Percentiles rank a stretch among this genome's conserved stretches.
Conservation (phyloP, 2,888 invertebrate species). For the Lysandra coridon region DNA sequence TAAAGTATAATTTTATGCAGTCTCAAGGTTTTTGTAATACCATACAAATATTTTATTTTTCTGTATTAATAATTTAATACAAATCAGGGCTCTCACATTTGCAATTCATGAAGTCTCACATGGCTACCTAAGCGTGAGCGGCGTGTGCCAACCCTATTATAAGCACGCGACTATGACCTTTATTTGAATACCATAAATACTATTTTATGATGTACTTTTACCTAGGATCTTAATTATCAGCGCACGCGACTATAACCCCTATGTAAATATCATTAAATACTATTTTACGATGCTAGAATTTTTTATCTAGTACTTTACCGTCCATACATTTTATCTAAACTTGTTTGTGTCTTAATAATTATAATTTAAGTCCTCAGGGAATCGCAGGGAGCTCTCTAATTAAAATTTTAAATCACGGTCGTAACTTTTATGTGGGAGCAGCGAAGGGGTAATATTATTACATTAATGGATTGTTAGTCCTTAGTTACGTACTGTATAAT, state of each 20-base stretch:
- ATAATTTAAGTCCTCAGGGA: background rate
- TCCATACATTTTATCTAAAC: background rate
- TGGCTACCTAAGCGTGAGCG: constrained; percentile 44
- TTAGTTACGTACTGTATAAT: background rate
- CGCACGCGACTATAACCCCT: constrained; percentile 1
- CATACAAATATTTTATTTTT: constrained; percentile 42
- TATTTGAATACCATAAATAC: background rate
- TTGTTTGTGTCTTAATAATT: constrained; percentile 3
- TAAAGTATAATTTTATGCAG: background rate
- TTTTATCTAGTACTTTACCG: constrained; percentile 19
- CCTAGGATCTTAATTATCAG: background rate
- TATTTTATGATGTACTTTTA: background rate
- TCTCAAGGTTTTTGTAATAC: constrained; percentile 47
- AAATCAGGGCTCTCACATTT: constrained; percentile 55
- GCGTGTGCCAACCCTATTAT: constrained; percentile 21
- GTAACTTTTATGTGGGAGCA: constrained; percentile 14
- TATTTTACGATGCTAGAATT: background rate
- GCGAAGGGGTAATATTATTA: background rate
- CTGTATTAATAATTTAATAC: constrained; percentile 47
- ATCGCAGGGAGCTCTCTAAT: background rate
- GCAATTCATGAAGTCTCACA: constrained; percentile 57
- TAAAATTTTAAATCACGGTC: constrained; percentile 11
- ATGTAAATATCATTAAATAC: background rate
- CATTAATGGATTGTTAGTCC: background rate
- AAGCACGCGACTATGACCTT: background rate